Percentiles rank a stretch among this genome's conserved stretches.
These are phyloP conservation scores for Tanytarsus gracilentus DNA, from an alignment of 2,888 invertebrate genomes.

Conservation along the genomic window DNA sequence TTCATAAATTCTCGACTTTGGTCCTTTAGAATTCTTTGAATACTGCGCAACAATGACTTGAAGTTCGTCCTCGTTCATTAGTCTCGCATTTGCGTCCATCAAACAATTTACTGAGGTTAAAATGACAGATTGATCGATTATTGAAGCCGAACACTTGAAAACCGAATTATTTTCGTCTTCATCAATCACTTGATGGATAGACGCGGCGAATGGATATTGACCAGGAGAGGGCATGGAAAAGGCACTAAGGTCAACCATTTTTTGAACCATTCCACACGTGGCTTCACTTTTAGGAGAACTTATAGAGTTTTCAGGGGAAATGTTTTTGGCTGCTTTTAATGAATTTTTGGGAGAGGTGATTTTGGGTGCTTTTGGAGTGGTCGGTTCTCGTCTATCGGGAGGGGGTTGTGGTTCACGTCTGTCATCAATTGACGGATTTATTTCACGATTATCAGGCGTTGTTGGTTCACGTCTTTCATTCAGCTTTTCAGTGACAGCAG, in stretches of 20 bases:
- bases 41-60: background rate
- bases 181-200: background rate
- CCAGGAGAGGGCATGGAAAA: too few species aligned
- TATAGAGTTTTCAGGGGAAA: too few species aligned
- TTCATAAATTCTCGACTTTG: background rate
- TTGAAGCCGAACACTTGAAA: constrained; percentile 14
- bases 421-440: too few species aligned
- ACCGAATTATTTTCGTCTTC: background rate
- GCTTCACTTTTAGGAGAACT: too few species aligned
- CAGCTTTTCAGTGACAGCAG: background rate
- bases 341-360: background rate
- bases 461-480: background rate
- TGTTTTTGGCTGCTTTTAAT: background rate
- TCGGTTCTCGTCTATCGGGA: too few species aligned
- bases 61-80: background rate
- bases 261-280: too few species aligned
- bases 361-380: background rate
- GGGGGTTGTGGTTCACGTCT: too few species aligned
- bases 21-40: background rate
- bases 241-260: too few species aligned
- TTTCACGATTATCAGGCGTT: background rate
- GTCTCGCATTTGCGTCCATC: background rate
- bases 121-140: background rate
- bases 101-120: constrained; percentile 16
- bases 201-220: too few species aligned